Conservation (phyloP, 64 coral and sea anemone genomes). For the Stichodactyla helianthus region DNA sequence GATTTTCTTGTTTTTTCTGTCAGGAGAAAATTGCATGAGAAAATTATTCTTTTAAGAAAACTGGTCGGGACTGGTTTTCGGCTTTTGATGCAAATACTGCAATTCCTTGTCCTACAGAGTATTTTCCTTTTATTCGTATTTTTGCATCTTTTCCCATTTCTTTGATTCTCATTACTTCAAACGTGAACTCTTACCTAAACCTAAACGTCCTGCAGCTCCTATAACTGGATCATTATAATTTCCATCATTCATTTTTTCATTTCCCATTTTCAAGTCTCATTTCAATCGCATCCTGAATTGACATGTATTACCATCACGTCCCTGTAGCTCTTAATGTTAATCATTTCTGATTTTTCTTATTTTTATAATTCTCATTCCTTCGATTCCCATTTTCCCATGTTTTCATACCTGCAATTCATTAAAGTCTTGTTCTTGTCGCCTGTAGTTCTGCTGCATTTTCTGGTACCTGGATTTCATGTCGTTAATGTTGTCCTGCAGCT, state of each 20-base stretch:
- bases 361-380: not conserved
- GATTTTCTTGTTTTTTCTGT: conserved; percentile 12
- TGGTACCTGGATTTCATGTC: conserved; percentile 25
- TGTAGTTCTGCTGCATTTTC: conserved; percentile 23
- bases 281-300: not conserved
- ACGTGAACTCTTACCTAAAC: not conserved
- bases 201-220: too few relatives aligned
- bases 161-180: too few relatives aligned
- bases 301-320: too few relatives aligned
- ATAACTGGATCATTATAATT: not conserved
- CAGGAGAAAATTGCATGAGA: not conserved
- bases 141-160: too few relatives aligned
- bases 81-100: too few relatives aligned
- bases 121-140: too few relatives aligned
- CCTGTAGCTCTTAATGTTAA: too few relatives aligned
- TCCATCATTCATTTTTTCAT: not conserved
- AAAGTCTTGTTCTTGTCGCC: conserved; percentile 14
- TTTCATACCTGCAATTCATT: conserved; percentile 14
- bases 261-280: not conserved
- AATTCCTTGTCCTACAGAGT: too few relatives aligned
- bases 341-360: not conserved
- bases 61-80: too few relatives aligned
- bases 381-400: not conserved
- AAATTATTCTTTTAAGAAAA: not conserved
- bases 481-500: conserved; percentile 16